phyloP scores from a whole-genome alignment of 2,888 invertebrate species.

The Amiota mariae region DNA sequence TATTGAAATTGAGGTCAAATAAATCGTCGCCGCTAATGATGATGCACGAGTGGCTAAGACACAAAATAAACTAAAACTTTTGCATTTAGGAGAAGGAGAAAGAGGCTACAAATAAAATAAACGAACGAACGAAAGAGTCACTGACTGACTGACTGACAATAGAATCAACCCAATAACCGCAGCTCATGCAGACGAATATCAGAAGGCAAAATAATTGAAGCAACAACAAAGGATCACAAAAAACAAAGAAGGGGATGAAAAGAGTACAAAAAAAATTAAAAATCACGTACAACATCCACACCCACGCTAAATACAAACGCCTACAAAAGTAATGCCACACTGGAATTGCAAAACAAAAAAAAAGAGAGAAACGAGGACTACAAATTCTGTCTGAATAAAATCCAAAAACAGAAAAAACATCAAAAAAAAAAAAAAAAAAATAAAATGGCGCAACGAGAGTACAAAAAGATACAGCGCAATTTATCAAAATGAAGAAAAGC shows the following conservation, averaged over 20 bases:
- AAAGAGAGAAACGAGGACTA: no score
- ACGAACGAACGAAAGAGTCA: background rate
- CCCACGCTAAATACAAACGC: background rate
- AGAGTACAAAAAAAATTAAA: no score
- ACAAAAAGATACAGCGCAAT: slow-evolving; percentile 48
- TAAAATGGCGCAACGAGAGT: background rate
- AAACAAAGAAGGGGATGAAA: no score
- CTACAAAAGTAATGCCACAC: background rate
- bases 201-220: slow-evolving; percentile 1
- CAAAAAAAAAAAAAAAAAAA: background rate
- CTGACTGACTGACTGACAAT: background rate
- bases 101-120: no score
- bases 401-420: background rate
- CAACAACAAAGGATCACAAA: background rate
- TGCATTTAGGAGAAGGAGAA: background rate
- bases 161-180: slow-evolving; percentile 5
- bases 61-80: background rate
- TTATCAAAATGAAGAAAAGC: slow-evolving; percentile 58
- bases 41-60: slow-evolving; percentile 3
- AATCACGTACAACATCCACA: no score
- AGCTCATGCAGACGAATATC: background rate
- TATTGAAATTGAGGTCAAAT: slow-evolving; percentile 36
- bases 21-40: slow-evolving; percentile 29
- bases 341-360: background rate
- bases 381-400: background rate